Evolutionary conservation across 2,888 invertebrate genomes (phyloP), one percentile per base, ranked within the genome.

Genomic region (Pseudococcus jackbeardsleyi): DNA sequence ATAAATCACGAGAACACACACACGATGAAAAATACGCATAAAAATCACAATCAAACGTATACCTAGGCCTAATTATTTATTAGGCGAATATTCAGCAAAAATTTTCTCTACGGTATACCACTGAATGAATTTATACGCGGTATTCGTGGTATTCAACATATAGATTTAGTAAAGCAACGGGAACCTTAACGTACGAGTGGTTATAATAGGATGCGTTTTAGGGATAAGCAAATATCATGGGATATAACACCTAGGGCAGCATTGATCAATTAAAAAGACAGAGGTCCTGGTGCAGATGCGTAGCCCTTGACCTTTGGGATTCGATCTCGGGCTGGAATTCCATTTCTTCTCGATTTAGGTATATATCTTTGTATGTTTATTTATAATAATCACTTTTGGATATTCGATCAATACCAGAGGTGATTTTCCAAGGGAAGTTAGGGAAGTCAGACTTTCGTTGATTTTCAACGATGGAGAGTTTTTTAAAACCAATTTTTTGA

Each of bases 211-310:
- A 77, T 77, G 77, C 39, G 39, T 77, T 77, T 77, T 39, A 77
- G 77, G 77, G 77, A 77, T 77, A n/a, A 77, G 77, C 77, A 77
- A 42, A 86, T 68, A 42, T 46, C 86, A 42, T 39, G 68, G 86
- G 86, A 86, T 39, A 68, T 19, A 86, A 12, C 64, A 72, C 39
- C 86, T 64, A 86, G 86, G 86, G 86, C 86, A 86, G 86, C 86
- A 86, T 86, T 86, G 86, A 86, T 86, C 86, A 86, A 86, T 86
- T 86, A 86, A 86, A 86, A 68, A 68, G 86, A 86, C 59, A 86
- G 39, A 86, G 64, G 86, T 86, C 68, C 42, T 54, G 50, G 12
- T 33, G 85, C 54, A 64, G 39, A 86, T 68, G 72, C 72, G 86
- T 42, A 46, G 12, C 19, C 68, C 86, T 39, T 64, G 19, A 42